Evolutionary conservation across 1,140 invertebrate genomes (phyloP).

Genomic region (Drosophila paulistorum): DNA sequence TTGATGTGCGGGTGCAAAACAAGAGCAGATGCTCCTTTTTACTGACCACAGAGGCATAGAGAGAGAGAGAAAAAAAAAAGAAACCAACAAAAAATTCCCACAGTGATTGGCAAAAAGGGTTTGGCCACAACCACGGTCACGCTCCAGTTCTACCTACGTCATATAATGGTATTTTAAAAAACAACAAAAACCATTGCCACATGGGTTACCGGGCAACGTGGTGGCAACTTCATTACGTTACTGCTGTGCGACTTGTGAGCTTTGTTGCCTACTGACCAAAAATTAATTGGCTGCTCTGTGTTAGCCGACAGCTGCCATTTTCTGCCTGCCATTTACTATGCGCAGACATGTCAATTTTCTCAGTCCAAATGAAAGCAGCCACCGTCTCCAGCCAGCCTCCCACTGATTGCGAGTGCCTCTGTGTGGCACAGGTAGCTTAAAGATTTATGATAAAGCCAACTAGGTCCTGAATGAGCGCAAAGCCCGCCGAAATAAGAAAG

Average conservation of each 20-base stretch:
- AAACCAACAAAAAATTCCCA: constrained; percentile 45
- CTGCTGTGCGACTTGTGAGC: constrained; percentile 19
- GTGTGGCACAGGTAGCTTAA: constrained; percentile 60
- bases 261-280: constrained; percentile 54
- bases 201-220: not conserved
- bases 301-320: constrained; percentile 72
- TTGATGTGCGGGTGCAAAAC: constrained; percentile 60
- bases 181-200: not conserved
- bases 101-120: constrained; percentile 72
- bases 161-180: constrained; percentile 62
- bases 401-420: constrained; percentile 9
- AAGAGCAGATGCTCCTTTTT: constrained; percentile 36
- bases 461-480: constrained; percentile 27
- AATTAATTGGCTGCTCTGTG: constrained; percentile 73
- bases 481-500: constrained; percentile 11
- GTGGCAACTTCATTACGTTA: constrained; percentile 62
- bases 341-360: constrained; percentile 67
- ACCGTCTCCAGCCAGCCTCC: not conserved
- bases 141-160: constrained; percentile 33
- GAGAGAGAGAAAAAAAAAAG: not conserved
- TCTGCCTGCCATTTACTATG: constrained; percentile 61
- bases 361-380: constrained; percentile 1
- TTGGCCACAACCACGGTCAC: constrained; percentile 33
- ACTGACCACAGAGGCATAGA: constrained; percentile 54
- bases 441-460: constrained; percentile 76